phyloP scores from a whole-genome alignment of 2,797 vertebrate species.

The Mycteria americana region DNA sequence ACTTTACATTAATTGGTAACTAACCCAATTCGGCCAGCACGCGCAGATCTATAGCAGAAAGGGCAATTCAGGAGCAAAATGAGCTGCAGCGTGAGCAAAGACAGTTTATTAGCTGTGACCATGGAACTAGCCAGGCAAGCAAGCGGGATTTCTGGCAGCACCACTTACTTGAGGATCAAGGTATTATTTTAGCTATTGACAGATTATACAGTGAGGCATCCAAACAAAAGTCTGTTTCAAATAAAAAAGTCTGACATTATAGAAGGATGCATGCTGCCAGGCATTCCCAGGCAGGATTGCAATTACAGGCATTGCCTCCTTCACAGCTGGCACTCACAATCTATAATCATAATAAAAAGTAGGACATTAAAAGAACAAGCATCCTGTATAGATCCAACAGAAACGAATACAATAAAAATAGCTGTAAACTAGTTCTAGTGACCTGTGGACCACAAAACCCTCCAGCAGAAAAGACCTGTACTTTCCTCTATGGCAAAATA shows the following conservation, averaged over 20 bases:
- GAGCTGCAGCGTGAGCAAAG: not conserved
- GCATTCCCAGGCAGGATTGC: not conserved
- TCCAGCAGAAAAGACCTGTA: not conserved
- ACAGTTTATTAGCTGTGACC: not conserved
- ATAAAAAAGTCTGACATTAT: not conserved
- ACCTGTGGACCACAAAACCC: not conserved
- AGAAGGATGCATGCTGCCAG: not conserved
- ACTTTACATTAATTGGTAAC: not conserved
- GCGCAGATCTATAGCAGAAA: accelerated
- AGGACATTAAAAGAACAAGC: not conserved
- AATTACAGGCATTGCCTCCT: not conserved
- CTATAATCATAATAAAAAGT: not conserved
- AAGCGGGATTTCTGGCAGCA: not conserved
- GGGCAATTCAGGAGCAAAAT: not conserved
- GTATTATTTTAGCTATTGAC: not conserved
- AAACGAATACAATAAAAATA: not conserved
- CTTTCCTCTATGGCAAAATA: not conserved
- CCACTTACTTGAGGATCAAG: not conserved
- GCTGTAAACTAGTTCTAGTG: not conserved
- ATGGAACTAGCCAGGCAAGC: not conserved
- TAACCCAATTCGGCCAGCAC: not conserved
- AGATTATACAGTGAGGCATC: not conserved
- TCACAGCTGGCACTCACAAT: not conserved
- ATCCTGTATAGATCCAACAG: not conserved
- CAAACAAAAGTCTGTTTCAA: not conserved